A percentile compares a stretch with the other conserved stretches of the same genome.
Conservation (phyloP, 1,140 invertebrate species). For the Ceratitis capitata region DNA sequence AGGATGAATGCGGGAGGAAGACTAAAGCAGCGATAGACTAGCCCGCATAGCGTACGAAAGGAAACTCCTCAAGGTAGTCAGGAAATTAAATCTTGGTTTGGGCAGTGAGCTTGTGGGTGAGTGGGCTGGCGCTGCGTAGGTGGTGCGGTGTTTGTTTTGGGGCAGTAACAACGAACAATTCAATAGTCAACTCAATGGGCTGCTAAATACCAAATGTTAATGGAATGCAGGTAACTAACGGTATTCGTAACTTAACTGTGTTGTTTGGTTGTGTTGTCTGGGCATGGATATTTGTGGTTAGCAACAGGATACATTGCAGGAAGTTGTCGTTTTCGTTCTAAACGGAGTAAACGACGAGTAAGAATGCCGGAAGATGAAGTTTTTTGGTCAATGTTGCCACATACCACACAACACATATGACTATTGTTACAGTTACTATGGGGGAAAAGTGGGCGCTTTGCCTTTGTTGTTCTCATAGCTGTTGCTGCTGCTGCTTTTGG, state of each 20-base stretch:
- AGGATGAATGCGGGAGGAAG: not conserved
- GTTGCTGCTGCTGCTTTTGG: not conserved
- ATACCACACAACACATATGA: not conserved
- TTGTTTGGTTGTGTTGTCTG: not conserved
- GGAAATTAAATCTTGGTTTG: not conserved
- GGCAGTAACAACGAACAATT: not conserved
- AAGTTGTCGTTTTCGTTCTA: slow-evolving; percentile 35
- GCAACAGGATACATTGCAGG: slow-evolving; percentile 12
- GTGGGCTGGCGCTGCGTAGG: not conserved
- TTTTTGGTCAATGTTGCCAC: slow-evolving; percentile 33
- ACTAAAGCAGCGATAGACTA: not conserved
- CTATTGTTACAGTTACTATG: not conserved
- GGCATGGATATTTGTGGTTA: slow-evolving; percentile 18
- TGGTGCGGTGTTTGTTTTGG: not conserved
- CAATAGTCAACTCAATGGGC: not conserved
- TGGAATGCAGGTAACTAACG: not conserved
- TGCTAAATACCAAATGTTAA: not conserved
- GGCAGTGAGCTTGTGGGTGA: not conserved
- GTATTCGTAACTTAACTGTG: not conserved
- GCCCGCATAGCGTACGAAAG: not conserved
- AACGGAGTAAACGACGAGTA: slow-evolving; percentile 26
- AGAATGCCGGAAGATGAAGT: slow-evolving; percentile 36
- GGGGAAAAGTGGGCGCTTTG: not conserved
- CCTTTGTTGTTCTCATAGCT: not conserved
- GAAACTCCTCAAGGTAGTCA: not conserved